Evolutionary conservation across 2,888 invertebrate species (phyloP).

Genomic region (Sinopyrophorus schimmeli): DNA sequence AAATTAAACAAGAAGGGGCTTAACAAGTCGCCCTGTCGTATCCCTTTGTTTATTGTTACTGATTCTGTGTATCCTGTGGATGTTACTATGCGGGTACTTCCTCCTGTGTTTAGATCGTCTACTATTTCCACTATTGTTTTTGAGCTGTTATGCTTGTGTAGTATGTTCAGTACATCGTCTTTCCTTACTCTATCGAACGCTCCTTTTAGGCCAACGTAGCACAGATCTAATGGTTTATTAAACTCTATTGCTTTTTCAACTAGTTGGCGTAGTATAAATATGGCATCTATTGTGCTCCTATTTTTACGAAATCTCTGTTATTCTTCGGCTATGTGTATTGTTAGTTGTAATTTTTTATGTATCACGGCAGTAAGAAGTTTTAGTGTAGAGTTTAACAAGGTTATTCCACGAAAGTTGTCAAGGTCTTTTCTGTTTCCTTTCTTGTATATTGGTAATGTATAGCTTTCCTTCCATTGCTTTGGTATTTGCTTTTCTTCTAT

Average conservation of each 20-base stretch:
- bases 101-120: slow-evolving; percentile 1
- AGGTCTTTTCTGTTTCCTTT: background rate
- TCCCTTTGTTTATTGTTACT: background rate
- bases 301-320: slow-evolving; percentile 1
- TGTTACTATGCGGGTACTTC: slow-evolving; percentile 1
- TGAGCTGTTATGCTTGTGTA: background rate
- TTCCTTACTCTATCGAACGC: background rate
- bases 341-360: slow-evolving; percentile 8
- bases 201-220: background rate
- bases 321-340: slow-evolving; percentile 3
- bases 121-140: background rate
- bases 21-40: background rate
- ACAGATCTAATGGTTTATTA: too few species aligned
- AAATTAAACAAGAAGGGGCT: background rate
- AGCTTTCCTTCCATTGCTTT: background rate
- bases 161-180: background rate
- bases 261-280: background rate
- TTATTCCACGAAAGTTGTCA: background rate
- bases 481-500: background rate
- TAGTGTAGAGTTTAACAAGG: background rate
- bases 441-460: background rate
- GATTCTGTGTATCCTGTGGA: background rate
- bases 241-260: slow-evolving; percentile 1
- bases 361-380: slow-evolving; percentile 7
- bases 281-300: slow-evolving; percentile 1